Evolutionary conservation across 2,888 invertebrate species (phyloP), one percentile per base, ranked within the genome.

Genomic region (Leptopilina syphax): DNA sequence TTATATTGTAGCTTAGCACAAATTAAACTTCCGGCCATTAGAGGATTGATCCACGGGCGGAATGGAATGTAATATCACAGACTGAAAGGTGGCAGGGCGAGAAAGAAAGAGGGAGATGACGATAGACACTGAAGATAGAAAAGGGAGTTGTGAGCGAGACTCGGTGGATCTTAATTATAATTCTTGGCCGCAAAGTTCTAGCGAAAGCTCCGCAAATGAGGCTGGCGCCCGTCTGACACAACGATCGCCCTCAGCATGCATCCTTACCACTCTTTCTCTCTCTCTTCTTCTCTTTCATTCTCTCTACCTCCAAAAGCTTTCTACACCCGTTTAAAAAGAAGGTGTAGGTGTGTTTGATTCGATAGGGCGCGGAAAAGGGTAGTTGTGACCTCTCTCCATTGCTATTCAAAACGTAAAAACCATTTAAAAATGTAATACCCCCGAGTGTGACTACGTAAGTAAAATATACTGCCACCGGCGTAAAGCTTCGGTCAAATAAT

Each of bases 321-420:
- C 34, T n/a, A 76, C 66, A 77, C 63, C 65, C 65, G 76, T 68
- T 34, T 77, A 79, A 82, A 18, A 85, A 82, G 80, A 82, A 81
- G 67, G 79, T 76, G 82, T 81, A 80, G 78, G 79, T 34, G 76
- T 60, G 73, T 44, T 63, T 70, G 67, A 77, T 80, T 66, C 66
- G 68, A 68, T 63, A 63, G 63, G 77, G 78, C 34, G 41, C 54
- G 66, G 47, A 63, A 76, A 77, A 78, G 79, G 80, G 78, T 79
- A 70, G 79, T 76, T 79, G 50, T 73, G 81, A 80, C 63, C 80
- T 81, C 84, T 88, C 88, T 87, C 90, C 87, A 91, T 91, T 92
- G 90, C 91, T 91, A 91, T 92, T 91, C 92, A 91, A 92, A 92
- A 91, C 90, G 91, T 91, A 91, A 90, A 91, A 91, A 91, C 91